These are phyloP conservation scores for Phyto melanocephala DNA, from an alignment of 2,888 invertebrate genomes.

Conservation along the genomic window DNA sequence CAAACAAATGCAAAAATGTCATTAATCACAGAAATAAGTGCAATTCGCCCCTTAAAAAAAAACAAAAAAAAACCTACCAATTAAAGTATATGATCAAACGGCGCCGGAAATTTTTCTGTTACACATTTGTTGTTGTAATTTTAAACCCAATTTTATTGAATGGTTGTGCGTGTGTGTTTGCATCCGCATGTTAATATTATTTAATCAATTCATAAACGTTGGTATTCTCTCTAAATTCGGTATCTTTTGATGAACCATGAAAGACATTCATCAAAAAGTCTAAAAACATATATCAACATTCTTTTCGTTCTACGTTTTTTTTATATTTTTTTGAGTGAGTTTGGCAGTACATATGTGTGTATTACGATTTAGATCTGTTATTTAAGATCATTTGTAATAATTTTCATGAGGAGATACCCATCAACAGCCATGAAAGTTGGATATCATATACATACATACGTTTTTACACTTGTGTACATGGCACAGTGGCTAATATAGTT, in stretches of 20 bases:
- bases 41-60: constrained; percentile 72
- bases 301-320: not conserved
- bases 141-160: constrained; percentile 41
- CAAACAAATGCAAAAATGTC: constrained; percentile 68
- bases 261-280: constrained; percentile 54
- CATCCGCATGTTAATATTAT: not conserved
- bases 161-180: constrained; percentile 4
- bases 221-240: constrained; percentile 66
- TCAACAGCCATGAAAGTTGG: constrained; percentile 35
- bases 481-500: too few relatives aligned
- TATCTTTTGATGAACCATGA: constrained; percentile 73
- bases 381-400: constrained; percentile 79
- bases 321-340: not conserved
- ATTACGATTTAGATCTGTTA: constrained; percentile 77
- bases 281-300: constrained; percentile 35
- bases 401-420: constrained; percentile 70
- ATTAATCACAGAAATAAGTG: constrained; percentile 78
- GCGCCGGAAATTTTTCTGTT: constrained; percentile 56
- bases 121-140: constrained; percentile 28
- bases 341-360: constrained; percentile 31
- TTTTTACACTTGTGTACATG: constrained; percentile 3
- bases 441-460: constrained; percentile 3
- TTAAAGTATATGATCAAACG: constrained; percentile 54
- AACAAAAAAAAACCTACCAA: constrained; percentile 47
- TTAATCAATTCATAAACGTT: not conserved